Percentiles rank a stretch among this genome's conserved stretches.
These are phyloP conservation scores for Pachyuromys duprasi DNA, from an alignment of 2,797 vertebrate species.

Conservation along the genomic window DNA sequence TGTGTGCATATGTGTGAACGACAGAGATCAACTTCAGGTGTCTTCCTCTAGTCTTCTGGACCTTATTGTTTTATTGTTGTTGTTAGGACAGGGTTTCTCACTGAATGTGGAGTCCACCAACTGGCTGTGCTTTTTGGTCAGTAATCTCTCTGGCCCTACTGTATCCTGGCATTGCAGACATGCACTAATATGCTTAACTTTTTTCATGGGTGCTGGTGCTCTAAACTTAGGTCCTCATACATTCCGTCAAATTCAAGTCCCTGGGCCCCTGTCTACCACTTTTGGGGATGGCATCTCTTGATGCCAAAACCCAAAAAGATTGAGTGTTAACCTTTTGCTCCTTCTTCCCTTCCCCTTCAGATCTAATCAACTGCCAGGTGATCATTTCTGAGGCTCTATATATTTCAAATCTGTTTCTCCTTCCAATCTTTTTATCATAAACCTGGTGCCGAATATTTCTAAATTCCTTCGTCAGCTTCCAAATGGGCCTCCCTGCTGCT, in stretches of 20 bases:
- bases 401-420: background rate
- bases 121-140: background rate
- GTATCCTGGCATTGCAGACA: background rate
- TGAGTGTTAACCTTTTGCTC: background rate
- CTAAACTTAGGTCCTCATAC: background rate
- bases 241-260: background rate
- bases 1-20: background rate
- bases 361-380: background rate
- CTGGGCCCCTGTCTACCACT: background rate
- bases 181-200: background rate
- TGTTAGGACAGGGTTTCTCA: background rate
- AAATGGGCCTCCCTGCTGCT: background rate
- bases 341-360: background rate
- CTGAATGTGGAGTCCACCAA: background rate
- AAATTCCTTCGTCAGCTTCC: constrained; percentile 25
- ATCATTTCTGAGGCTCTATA: background rate
- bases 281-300: background rate
- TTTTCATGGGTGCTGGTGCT: background rate
- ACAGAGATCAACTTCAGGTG: background rate
- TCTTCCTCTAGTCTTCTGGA: background rate
- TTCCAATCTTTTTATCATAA: constrained; percentile 3
- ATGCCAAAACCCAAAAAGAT: background rate
- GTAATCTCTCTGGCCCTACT: background rate
- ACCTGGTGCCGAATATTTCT: background rate
- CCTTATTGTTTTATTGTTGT: background rate